Conservation (phyloP, 2,113 vertebrate genomes). For the Anguilla japonica region DNA sequence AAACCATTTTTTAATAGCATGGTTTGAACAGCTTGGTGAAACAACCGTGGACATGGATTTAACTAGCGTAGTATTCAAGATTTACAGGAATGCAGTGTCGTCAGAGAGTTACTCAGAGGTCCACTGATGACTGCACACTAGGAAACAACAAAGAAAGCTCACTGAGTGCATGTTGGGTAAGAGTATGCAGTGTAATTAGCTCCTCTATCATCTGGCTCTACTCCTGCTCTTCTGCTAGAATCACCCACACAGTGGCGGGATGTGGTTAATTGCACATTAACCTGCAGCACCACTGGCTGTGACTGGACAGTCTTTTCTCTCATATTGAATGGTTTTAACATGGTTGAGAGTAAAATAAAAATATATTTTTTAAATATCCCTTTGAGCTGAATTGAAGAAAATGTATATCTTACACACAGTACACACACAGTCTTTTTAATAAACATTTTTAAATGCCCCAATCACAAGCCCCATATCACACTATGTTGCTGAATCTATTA, state of each 20-base stretch:
- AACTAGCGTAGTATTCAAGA: not conserved
- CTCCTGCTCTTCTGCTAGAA: not conserved
- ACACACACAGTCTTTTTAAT: too few relatives aligned
- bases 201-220: not conserved
- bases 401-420: not conserved
- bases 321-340: too few relatives aligned
- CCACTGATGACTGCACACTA: not conserved
- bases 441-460: too few relatives aligned
- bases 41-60: not conserved
- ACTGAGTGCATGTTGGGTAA: not conserved
- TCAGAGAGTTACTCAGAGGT: slow-evolving; percentile 17
- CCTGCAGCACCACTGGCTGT: not conserved
- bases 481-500: too few relatives aligned
- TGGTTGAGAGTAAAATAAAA: not conserved
- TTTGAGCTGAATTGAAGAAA: not conserved
- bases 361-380: too few relatives aligned
- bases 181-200: not conserved
- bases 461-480: too few relatives aligned
- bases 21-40: not conserved
- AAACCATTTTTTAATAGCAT: not conserved
- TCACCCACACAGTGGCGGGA: not conserved
- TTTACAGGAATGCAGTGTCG: not conserved
- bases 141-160: slow-evolving; percentile 6
- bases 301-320: not conserved
- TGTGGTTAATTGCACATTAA: not conserved